These are phyloP conservation scores for Drosophila trapezifrons DNA, from an alignment of 1,140 invertebrate genomes.

Conservation along the genomic window DNA sequence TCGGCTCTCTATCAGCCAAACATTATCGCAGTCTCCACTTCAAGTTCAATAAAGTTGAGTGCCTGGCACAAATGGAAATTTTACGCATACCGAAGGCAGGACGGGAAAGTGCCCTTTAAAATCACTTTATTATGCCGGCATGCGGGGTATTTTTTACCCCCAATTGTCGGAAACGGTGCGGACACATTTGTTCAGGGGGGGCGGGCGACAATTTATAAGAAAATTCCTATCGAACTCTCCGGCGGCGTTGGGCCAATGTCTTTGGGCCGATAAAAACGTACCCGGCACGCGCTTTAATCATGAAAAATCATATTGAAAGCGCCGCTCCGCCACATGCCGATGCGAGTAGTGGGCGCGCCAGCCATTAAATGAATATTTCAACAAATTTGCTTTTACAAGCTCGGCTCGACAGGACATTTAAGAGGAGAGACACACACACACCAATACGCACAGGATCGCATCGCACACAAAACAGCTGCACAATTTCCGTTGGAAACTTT, in stretches of 20 bases:
- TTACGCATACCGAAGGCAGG: conserved; percentile 66
- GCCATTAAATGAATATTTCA: conserved; percentile 78
- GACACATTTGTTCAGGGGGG: conserved; percentile 73
- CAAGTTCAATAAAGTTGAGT: conserved; percentile 83
- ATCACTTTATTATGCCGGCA: conserved; percentile 82
- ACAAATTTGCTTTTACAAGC: conserved; percentile 66
- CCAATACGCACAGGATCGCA: conserved; percentile 17
- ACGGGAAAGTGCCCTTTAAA: conserved; percentile 77
- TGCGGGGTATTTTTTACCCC: conserved; percentile 30
- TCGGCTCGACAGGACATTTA: conserved; percentile 43
- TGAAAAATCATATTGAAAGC: conserved; percentile 75
- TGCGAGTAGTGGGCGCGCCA: conserved; percentile 25
- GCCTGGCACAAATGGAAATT: conserved; percentile 74
- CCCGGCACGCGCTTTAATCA: conserved; percentile 77
- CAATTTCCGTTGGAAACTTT: conserved; percentile 76
- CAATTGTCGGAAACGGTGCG: conserved; percentile 41
- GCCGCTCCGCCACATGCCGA: conserved; percentile 25
- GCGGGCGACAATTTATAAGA: conserved; percentile 77
- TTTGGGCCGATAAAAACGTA: conserved; percentile 68
- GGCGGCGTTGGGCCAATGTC: conserved; percentile 44
- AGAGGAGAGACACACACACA: conserved; percentile 25
- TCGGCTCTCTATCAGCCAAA: conserved; percentile 36
- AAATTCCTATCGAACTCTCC: conserved; percentile 69
- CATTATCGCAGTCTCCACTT: conserved; percentile 59
- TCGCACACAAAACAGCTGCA: conserved; percentile 74